A percentile compares a stretch with the other conserved stretches of the same genome.
Evolutionary conservation across 2,888 invertebrate genomes (phyloP).

Genomic region (Heterodera filipjevi): DNA sequence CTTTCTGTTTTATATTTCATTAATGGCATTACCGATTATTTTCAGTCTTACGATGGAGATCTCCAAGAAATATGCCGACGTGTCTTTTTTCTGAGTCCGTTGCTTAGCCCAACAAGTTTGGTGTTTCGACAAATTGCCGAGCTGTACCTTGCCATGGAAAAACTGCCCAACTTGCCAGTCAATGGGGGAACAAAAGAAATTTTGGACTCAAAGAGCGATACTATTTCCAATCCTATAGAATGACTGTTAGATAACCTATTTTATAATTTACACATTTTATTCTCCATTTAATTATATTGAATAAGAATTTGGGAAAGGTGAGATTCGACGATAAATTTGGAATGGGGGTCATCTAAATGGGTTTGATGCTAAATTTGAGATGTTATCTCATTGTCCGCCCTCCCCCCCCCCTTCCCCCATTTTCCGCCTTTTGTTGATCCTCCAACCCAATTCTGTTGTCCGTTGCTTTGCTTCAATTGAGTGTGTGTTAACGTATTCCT

Average conservation of each 20-base stretch:
- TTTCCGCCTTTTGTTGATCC: not conserved
- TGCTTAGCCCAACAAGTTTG: not conserved
- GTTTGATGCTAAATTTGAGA: not conserved
- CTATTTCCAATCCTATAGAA: not conserved
- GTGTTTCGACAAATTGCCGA: not conserved
- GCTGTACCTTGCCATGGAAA: not conserved
- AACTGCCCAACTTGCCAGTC: not conserved
- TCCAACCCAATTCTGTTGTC: not conserved
- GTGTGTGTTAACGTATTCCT: not conserved
- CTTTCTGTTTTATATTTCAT: not conserved
- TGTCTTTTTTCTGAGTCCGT: constrained; percentile 46
- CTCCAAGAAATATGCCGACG: constrained; percentile 59
- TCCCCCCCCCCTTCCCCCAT: not conserved
- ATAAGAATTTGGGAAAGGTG: not conserved
- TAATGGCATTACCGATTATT: not conserved
- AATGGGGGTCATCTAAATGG: not conserved
- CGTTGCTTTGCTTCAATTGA: not conserved
- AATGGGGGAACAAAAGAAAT: not conserved
- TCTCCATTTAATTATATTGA: not conserved
- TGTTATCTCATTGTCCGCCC: not conserved
- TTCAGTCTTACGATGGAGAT: constrained; percentile 59
- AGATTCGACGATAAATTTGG: not conserved
- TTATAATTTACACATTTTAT: not conserved
- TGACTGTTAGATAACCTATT: not conserved
- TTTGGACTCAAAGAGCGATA: not conserved